phyloP scores from a whole-genome alignment of 30 jellyfish, hydroid and myxozoan species.

The Turritopsis dohrnii region DNA sequence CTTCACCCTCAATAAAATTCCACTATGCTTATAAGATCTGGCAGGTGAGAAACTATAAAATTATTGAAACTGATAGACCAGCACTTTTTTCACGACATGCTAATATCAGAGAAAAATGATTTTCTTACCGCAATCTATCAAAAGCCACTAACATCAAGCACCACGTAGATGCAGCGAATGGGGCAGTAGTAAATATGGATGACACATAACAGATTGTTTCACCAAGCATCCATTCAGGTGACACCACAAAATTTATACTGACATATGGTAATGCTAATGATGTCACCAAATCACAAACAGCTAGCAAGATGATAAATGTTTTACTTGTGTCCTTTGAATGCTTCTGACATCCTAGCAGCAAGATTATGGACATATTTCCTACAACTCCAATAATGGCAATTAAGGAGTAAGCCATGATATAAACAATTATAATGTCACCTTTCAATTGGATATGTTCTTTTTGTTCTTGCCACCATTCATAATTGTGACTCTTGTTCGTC shows the following conservation, averaged over 20 bases:
- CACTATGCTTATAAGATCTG: too few relatives aligned
- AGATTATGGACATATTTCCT: not conserved
- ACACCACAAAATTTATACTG: not conserved
- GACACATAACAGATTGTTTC: not conserved
- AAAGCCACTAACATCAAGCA: not conserved
- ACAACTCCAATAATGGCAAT: not conserved
- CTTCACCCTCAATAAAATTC: too few relatives aligned
- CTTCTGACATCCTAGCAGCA: not conserved
- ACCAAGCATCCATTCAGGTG: not conserved
- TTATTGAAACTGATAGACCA: too few relatives aligned
- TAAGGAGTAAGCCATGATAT: not conserved
- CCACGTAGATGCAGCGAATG: not conserved
- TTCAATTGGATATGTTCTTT: not conserved
- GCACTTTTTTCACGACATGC: too few relatives aligned
- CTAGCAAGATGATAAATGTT: not conserved
- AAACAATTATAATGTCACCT: not conserved
- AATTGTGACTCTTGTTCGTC: too few relatives aligned
- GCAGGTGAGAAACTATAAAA: too few relatives aligned
- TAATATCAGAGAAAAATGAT: too few relatives aligned
- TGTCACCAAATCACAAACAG: not conserved
- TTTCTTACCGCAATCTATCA: not conserved
- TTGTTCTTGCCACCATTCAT: too few relatives aligned
- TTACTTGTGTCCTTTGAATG: not conserved
- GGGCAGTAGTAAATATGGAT: not conserved
- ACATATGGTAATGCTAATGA: not conserved